Evolutionary conservation across 2,113 vertebrate genomes (phyloP).

Genomic region (Sigmodon hispidus): DNA sequence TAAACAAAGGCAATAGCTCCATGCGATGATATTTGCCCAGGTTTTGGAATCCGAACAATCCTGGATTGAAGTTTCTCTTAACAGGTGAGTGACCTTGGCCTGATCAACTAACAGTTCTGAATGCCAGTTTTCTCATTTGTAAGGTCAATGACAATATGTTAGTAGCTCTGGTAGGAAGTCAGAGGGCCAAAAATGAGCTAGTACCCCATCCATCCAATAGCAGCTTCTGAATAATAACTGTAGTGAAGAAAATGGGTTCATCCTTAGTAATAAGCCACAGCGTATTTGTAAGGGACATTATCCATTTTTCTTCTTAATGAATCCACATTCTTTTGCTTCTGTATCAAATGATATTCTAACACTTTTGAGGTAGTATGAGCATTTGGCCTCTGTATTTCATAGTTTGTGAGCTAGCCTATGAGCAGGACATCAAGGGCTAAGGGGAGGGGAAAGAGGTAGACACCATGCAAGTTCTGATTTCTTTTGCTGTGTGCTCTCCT

Average conservation of each 20-base stretch:
- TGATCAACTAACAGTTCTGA: not conserved
- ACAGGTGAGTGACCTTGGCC: not conserved
- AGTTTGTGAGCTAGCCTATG: not conserved
- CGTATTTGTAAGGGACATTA: not conserved
- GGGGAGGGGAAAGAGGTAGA: not conserved
- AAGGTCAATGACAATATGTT: not conserved
- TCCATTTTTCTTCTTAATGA: not conserved
- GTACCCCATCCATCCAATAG: not conserved
- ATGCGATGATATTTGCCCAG: not conserved
- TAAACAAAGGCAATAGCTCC: not conserved
- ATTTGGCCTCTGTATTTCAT: not conserved
- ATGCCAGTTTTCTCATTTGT: not conserved
- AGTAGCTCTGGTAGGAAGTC: not conserved
- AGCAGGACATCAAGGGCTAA: not conserved
- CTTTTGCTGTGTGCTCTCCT: not conserved
- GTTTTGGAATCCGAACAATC: not conserved
- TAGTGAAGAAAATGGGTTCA: not conserved
- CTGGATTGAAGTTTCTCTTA: not conserved
- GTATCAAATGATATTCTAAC: not conserved
- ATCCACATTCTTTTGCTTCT: not conserved
- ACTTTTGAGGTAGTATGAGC: not conserved
- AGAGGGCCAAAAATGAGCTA: not conserved
- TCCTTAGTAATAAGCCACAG: not conserved
- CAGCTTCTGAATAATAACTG: not conserved
- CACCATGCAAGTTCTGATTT: not conserved